phyloP scores from a whole-genome alignment of 2,797 vertebrate species.

The Ambastaia sidthimunki region DNA sequence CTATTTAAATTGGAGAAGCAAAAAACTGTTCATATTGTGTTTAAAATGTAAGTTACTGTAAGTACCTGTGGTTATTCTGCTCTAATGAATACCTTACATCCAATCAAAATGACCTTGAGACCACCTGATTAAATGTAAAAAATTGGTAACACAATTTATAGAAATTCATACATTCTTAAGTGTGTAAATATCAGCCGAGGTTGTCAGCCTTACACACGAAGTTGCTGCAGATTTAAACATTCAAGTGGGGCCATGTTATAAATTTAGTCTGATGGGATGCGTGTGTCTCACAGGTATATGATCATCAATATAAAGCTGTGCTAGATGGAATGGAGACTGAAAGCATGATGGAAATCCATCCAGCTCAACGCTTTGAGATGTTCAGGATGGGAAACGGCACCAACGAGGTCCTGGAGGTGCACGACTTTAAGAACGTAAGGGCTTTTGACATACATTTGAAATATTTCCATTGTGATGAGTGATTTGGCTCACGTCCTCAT shows the following conservation, averaged over 20 bases:
- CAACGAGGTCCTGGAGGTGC: constrained; percentile 91
- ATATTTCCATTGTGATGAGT: constrained; percentile 23
- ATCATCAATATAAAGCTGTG: constrained; percentile 88
- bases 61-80: no score
- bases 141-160: no score
- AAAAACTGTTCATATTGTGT: not conserved
- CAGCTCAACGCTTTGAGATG: constrained; percentile 82
- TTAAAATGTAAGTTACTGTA: not conserved
- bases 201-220: no score
- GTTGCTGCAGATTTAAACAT: not conserved
- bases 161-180: no score
- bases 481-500: constrained; percentile 4
- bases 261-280: not conserved
- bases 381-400: constrained; percentile 89
- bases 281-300: constrained; percentile 83
- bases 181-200: no score
- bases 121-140: no score
- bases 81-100: no score
- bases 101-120: no score
- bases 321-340: constrained; percentile 86
- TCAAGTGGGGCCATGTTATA: not conserved
- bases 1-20: not conserved
- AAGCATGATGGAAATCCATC: constrained; percentile 91
- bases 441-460: constrained; percentile 36
- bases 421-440: constrained; percentile 94